phyloP scores from a whole-genome alignment of 2,888 invertebrate genomes.

The Chloroclysta siterata region DNA sequence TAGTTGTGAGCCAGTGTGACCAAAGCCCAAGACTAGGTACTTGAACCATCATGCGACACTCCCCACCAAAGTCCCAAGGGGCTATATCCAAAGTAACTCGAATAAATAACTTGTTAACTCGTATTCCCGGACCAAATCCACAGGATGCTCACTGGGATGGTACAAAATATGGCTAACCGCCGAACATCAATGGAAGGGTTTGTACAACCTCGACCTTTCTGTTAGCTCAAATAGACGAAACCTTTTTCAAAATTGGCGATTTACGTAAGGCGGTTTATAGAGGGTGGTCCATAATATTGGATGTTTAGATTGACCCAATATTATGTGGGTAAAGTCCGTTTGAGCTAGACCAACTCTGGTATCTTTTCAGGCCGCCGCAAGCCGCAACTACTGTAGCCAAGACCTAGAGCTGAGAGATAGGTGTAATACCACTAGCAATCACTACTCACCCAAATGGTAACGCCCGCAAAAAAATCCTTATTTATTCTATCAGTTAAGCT shows the following conservation, averaged over 20 bases:
- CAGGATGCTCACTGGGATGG: slow-evolving; percentile 18
- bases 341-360: too few species aligned
- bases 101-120: slow-evolving; percentile 46
- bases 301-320: not conserved
- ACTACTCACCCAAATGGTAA: too few species aligned
- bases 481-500: too few species aligned
- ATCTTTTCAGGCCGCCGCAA: too few species aligned
- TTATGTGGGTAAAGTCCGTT: not conserved
- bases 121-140: slow-evolving; percentile 42
- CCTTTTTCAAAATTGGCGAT: slow-evolving; percentile 10
- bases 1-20: too few species aligned
- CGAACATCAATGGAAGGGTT: slow-evolving; percentile 25
- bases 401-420: too few species aligned
- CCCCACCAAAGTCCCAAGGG: too few species aligned
- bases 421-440: too few species aligned
- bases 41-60: too few species aligned
- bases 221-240: slow-evolving; percentile 22
- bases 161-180: slow-evolving; percentile 13
- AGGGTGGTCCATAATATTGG: not conserved
- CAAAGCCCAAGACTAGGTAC: too few species aligned
- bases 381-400: too few species aligned
- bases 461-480: too few species aligned
- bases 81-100: slow-evolving; percentile 36
- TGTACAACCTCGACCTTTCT: slow-evolving; percentile 18
- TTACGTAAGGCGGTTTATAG: not conserved